Conservation (phyloP, 2,113 vertebrate species). For the Fulica atra region DNA sequence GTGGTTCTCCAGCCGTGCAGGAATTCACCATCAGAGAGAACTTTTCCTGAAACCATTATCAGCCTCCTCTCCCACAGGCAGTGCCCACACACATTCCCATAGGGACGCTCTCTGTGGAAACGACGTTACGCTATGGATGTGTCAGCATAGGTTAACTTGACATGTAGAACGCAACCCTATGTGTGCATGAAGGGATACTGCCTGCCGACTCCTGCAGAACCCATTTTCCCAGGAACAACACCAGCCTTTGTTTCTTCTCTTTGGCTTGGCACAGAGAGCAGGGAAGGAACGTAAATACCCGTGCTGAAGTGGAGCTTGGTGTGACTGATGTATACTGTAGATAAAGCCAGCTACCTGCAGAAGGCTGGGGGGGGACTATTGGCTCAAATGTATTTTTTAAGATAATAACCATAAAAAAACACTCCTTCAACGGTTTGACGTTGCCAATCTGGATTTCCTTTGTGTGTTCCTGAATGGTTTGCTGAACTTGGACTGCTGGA, state of each 20-base stretch:
- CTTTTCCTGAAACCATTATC: neutral
- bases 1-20: neutral
- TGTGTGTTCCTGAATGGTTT: neutral
- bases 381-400: neutral
- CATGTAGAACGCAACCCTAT: neutral
- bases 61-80: neutral
- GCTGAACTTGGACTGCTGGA: neutral
- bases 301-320: neutral
- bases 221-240: neutral
- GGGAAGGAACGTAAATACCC: neutral
- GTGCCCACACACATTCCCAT: neutral
- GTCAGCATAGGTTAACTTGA: neutral
- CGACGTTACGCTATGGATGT: neutral
- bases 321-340: neutral
- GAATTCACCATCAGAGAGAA: neutral
- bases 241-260: constrained; percentile 51
- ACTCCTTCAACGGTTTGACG: neutral
- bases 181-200: neutral
- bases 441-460: neutral
- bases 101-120: neutral
- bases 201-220: neutral
- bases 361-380: neutral
- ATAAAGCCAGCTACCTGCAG: neutral
- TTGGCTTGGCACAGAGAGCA: neutral
- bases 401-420: neutral